Conservation (phyloP, 2,888 invertebrate species). For the Boloria euphrosyne region DNA sequence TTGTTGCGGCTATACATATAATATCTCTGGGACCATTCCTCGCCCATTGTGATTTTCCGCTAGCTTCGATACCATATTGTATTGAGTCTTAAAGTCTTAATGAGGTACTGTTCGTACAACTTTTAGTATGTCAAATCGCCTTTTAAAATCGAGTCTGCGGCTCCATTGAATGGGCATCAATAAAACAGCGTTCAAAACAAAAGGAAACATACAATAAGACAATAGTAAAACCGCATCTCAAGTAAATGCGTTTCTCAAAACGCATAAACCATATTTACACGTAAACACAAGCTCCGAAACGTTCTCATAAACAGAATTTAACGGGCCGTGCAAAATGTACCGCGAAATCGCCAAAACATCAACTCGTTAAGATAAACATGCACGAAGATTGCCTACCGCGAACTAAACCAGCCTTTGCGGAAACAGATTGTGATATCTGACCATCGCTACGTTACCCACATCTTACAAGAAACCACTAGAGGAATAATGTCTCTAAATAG, state of each 20-base stretch:
- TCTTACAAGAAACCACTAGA: constrained; percentile 15
- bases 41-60: too few relatives aligned
- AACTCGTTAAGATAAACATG: constrained; percentile 49
- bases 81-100: too few relatives aligned
- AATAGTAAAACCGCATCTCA: constrained; percentile 8
- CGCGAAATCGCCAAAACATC: constrained; percentile 50
- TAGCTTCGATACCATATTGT: too few relatives aligned
- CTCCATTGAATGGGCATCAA: not conserved
- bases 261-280: constrained; percentile 32
- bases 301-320: constrained; percentile 45
- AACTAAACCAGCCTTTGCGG: constrained; percentile 32
- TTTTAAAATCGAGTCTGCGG: not conserved
- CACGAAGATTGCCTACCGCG: constrained; percentile 33
- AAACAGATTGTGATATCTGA: constrained; percentile 32
- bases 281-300: constrained; percentile 28
- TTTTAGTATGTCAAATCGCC: too few relatives aligned
- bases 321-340: constrained; percentile 48
- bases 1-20: too few relatives aligned
- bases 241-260: constrained; percentile 25
- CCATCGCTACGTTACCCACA: constrained; percentile 15
- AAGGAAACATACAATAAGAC: not conserved
- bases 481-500: not conserved
- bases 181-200: not conserved
- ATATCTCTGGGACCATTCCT: too few relatives aligned
- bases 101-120: too few relatives aligned